phyloP scores from a whole-genome alignment of 2,888 invertebrate genomes.

The Argyra leucocephala region DNA sequence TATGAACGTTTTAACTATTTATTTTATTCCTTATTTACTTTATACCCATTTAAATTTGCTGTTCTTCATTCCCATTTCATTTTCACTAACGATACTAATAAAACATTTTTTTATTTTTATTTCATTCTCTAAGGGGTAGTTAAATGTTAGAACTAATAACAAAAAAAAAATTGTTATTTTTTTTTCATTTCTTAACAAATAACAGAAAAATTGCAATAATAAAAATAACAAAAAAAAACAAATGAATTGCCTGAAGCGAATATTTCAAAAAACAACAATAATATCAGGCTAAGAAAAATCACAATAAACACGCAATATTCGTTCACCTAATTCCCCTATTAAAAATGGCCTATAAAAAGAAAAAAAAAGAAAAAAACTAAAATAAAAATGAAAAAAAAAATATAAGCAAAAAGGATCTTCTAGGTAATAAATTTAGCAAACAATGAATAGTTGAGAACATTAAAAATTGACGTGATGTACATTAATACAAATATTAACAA shows the following conservation, averaged over 20 bases:
- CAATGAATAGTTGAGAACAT: conserved; percentile 4
- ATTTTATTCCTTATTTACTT: too few relatives aligned
- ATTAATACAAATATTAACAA: conserved; percentile 3
- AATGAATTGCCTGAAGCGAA: neutral
- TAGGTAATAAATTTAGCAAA: neutral
- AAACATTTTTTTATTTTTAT: neutral
- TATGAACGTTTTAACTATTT: too few relatives aligned
- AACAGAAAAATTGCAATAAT: too few relatives aligned
- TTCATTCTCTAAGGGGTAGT: neutral
- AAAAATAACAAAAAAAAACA: neutral
- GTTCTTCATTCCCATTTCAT: too few relatives aligned
- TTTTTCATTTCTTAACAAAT: too few relatives aligned
- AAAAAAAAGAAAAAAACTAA: neutral
- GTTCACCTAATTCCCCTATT: conserved; percentile 3
- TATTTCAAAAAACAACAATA: neutral
- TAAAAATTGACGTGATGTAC: conserved; percentile 1
- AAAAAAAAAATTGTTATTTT: neutral
- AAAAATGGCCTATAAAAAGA: neutral
- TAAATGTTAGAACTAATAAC: neutral
- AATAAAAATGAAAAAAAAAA: neutral
- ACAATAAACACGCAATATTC: conserved; percentile 1
- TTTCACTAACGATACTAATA: neutral
- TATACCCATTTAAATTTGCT: neutral
- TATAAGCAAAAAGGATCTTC: too few relatives aligned
- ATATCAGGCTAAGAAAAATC: neutral